Percentiles rank a stretch among this genome's conserved stretches.
phyloP scores from a whole-genome alignment of 23 tunicate genomes.

The Phallusia fumigata region DNA sequence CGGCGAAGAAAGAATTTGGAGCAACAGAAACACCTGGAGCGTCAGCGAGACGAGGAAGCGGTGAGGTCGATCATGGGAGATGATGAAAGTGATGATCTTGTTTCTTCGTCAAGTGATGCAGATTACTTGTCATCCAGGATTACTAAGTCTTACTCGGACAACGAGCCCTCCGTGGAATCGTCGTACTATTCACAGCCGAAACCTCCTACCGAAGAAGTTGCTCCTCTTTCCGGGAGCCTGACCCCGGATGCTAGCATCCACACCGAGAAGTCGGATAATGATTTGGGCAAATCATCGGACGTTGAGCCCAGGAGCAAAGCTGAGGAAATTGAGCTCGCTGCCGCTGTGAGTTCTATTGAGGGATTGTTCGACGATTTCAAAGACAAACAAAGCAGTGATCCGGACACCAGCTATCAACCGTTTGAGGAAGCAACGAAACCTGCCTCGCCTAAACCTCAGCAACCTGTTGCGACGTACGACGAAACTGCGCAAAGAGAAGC shows the following conservation, averaged over 20 bases:
- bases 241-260: not conserved
- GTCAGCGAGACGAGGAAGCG: slow-evolving; percentile 90
- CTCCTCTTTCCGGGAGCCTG: not conserved
- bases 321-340: slow-evolving; percentile 83
- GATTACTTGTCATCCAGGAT: not conserved
- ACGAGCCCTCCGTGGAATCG: not conserved
- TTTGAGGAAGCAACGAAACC: not conserved
- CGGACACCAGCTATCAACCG: not conserved
- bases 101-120: slow-evolving; percentile 5
- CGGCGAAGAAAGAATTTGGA: slow-evolving; percentile 27
- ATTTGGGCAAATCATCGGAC: not conserved
- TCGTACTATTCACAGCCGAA: not conserved
- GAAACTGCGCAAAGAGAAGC: not conserved
- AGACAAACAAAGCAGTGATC: not conserved
- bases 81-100: slow-evolving; percentile 16
- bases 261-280: slow-evolving; percentile 6
- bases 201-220: not conserved
- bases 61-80: slow-evolving; percentile 79
- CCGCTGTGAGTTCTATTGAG: slow-evolving; percentile 88
- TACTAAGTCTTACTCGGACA: not conserved
- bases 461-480: not conserved
- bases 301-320: slow-evolving; percentile 61
- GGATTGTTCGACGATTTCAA: slow-evolving; percentile 62
- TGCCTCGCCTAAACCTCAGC: not conserved
- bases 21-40: slow-evolving; percentile 41